Evolutionary conservation across 2,113 vertebrate genomes (phyloP).

Genomic region (Lichenostomus cassidix): DNA sequence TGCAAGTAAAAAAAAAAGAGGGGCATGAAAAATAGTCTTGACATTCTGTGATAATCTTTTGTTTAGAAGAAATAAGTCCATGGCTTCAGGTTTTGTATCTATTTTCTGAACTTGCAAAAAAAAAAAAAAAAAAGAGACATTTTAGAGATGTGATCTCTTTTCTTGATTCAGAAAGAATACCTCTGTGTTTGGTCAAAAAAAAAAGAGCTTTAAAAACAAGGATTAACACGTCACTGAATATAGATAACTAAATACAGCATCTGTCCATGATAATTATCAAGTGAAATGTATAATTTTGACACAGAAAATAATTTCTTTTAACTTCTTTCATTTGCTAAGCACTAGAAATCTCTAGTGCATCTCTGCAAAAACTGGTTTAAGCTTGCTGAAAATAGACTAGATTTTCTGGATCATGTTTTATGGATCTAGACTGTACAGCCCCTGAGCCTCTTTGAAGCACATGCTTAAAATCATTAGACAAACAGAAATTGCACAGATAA

Average conservation of each 20-base stretch:
- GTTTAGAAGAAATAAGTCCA: background rate
- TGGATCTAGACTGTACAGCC: background rate
- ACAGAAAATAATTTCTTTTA: background rate
- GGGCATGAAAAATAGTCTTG: background rate
- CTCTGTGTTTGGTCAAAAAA: background rate
- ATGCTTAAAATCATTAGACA: background rate
- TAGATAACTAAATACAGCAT: background rate
- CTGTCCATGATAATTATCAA: background rate
- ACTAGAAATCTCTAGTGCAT: background rate
- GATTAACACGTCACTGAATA: background rate
- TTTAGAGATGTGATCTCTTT: background rate
- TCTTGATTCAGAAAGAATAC: background rate
- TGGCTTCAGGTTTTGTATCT: background rate
- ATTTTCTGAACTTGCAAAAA: background rate
- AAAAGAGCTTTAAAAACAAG: background rate
- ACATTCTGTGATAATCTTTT: background rate
- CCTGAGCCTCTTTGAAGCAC: background rate
- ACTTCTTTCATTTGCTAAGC: background rate
- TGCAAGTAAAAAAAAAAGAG: background rate
- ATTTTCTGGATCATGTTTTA: background rate
- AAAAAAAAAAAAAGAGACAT: background rate
- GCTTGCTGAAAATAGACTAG: background rate
- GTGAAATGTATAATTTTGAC: background rate
- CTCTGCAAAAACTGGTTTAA: background rate
- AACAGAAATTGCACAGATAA: background rate